Evolutionary conservation across 2,888 invertebrate genomes (phyloP), one percentile per base, ranked within the genome.

Genomic region (Drosophila lacicola): DNA sequence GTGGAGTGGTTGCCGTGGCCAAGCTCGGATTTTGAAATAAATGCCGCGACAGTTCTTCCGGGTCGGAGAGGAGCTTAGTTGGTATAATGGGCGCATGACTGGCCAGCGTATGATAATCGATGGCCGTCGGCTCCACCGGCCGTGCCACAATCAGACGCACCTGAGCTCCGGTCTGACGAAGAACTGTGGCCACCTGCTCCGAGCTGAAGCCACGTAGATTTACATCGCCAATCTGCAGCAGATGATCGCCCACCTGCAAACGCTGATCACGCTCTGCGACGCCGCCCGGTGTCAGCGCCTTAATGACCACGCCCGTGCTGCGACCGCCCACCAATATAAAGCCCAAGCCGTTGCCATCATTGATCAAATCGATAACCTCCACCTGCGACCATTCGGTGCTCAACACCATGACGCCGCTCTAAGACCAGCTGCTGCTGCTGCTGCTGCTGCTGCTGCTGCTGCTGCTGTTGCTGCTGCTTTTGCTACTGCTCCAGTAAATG

Each of bases 311-410:
- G 39, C 99, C 99, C 39, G 99, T 99, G 93, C 98, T 98, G 78
- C 98, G 95, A 42, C 98, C 98, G 80, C 99, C 99, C 87, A 99
- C 98, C 91, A 99, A 96, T 86, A 99, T 99, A 93, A 99, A 99
- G 75, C 99, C 99, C 88, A 99, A 95, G 58, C 99, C 98, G 90
- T 98, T 97, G 84, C 98, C 99, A 94, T 99, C 99, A 93, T 99
- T 99, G 86, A 96, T 95, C 90, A 99, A 95, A 93, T 99, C 99
- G 93, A 99, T 98, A 90, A 98, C 97, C 95, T 99, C 99, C 93
- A 99, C 98, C 95, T 99, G 99, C 89, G 98, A 98, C 98, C 98
- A 99, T 95, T 99, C 99, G 93, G 99, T 99, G 93, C 97, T 98
- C 94, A 99, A 95, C 95, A 95, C 95, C 95, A 95, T 95, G 84